Evolutionary conservation across 2,888 invertebrate species (phyloP), one percentile per base, ranked within the genome.

Genomic region (Spisula subtruncata): DNA sequence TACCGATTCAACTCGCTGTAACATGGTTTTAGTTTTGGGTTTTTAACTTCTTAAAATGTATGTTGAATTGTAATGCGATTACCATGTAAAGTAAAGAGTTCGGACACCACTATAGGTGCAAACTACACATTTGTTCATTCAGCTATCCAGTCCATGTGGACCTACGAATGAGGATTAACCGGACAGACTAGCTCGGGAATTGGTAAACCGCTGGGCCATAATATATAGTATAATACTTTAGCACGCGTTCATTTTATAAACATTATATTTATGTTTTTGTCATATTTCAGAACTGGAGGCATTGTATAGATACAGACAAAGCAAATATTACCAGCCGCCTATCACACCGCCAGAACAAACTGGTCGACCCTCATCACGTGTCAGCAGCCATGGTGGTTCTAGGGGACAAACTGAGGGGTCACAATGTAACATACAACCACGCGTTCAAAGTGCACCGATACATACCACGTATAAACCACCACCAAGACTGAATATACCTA

Each of bases 221-320:
- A 8, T 51, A 51, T 16, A 51, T 51, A 51, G 1, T 51, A 8
- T n/a, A n/a, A n/a, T 41, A 41, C 41, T 8, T 41, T 41, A 41
- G 8, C 41, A 41, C 8, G 41, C 41, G 41, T 41, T 5, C 41
- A n/a, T 41, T 81, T 41, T 16, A 25, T n/a, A 20, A 41, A 20
- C 81, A 81, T 48, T 41, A 32, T 25, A 5, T 41, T 14, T 48
- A n/a, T n/a, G 41, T 41, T 14, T 48, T 48, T n/a, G 41, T 0
- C 51, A 6, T 18, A 51, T 92, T 93, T 46, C 93, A 95, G 95
- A 95, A 81, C 75, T 94, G 20, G 95, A 95, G 89, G 94, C 94
- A 8, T 89, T 95, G 89, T 95, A 95, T 90, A 91, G 93, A 75
- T 95, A 92, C 88, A 88, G 92, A 56, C 93, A 94, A 41, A 95